These are phyloP conservation scores for Petrocephalus schoutedeni DNA, from an alignment of 2,797 vertebrate species.

Conservation along the genomic window DNA sequence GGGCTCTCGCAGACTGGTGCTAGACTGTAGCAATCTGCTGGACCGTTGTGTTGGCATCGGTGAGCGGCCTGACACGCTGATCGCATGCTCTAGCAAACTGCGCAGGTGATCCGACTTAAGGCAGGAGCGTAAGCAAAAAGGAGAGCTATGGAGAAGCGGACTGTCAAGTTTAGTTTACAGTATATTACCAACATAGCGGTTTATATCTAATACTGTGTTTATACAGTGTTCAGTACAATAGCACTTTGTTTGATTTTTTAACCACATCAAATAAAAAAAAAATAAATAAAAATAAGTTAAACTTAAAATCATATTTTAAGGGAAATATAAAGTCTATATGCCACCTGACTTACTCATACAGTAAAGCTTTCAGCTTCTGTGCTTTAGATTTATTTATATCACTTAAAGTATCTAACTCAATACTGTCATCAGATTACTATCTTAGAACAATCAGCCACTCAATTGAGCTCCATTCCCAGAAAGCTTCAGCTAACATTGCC, in stretches of 20 bases:
- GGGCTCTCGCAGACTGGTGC: constrained; percentile 26
- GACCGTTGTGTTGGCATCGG: constrained; percentile 29
- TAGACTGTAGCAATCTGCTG: constrained; percentile 34
- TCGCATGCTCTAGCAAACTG: not conserved
- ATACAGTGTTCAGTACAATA: not conserved
- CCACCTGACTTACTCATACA: not conserved
- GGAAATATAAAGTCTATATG: not conserved
- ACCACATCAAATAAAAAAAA: not conserved
- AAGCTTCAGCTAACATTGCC: not conserved
- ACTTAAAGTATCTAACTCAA: not conserved
- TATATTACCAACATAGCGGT: not conserved
- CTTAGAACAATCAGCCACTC: not conserved
- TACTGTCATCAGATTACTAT: constrained; percentile 2
- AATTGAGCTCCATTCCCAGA: not conserved
- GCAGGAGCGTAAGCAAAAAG: not conserved
- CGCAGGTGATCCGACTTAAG: not conserved
- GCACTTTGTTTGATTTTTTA: not conserved
- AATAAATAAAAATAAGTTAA: not conserved
- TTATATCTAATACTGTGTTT: not conserved
- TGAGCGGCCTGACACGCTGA: not conserved
- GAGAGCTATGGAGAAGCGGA: not conserved
- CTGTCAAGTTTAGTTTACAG: not conserved
- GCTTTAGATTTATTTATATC: not conserved
- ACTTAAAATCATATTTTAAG: not conserved
- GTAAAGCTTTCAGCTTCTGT: not conserved